These are phyloP conservation scores for Labeo rohita DNA, from an alignment of 2,113 vertebrate genomes.

Conservation along the genomic window DNA sequence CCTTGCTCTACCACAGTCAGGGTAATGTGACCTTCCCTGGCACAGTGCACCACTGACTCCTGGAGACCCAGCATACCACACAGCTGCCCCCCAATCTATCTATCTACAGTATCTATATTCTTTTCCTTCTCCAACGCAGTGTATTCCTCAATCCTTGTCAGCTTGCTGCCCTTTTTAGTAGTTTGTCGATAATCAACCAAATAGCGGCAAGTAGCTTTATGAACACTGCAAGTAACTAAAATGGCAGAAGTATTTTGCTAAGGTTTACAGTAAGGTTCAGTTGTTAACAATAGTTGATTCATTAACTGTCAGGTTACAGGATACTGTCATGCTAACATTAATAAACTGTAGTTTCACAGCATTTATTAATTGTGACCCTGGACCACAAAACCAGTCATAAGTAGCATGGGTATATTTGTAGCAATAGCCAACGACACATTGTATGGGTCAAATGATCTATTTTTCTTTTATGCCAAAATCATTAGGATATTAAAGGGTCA, in stretches of 20 bases:
- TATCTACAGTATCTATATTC: constrained; percentile 6
- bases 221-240: neutral
- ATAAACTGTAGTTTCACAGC: neutral
- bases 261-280: neutral
- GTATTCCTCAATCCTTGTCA: neutral
- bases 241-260: too few species aligned
- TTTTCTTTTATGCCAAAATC: too few species aligned
- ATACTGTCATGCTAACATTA: neutral
- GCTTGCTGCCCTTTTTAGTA: neutral
- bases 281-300: neutral
- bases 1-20: constrained; percentile 74
- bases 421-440: too few species aligned
- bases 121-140: neutral
- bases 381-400: too few species aligned
- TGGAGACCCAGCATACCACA: neutral
- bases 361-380: neutral
- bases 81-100: constrained; percentile 20
- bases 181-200: neutral
- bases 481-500: too few species aligned
- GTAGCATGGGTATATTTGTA: too few species aligned
- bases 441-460: too few species aligned
- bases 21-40: constrained; percentile 77
- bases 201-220: neutral
- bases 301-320: neutral
- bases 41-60: constrained; percentile 58